Evolutionary conservation across 2,888 invertebrate species (phyloP), one percentile per base, ranked within the genome.

Genomic region (Megaustenia siamemsis): DNA sequence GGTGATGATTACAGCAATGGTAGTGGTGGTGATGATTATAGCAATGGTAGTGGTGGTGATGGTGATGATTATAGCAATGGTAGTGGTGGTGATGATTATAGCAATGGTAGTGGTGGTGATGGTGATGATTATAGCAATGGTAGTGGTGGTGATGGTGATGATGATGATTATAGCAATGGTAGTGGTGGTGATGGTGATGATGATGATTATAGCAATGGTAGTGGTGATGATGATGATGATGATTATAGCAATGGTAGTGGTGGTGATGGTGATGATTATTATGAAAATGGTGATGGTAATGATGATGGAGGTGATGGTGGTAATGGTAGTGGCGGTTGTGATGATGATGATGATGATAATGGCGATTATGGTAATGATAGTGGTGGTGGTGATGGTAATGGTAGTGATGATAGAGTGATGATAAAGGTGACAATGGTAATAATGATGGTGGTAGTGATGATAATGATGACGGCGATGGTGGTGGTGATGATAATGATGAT

Each of bases 221-320:
- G 63, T 60, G 35, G 63, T 78, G 40, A 78, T 78, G 63, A 60
- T 56, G 78, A 60, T 63, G 63, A 35, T 78, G 63, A 63, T 78
- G 78, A 78, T 78, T 60, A 78, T 78, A n/a, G 63, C 63, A 40
- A 78, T 56, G 78, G 63, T 63, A 63, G 49, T 78, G 38, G 28
- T 53, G 77, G 28, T 77, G 53, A 53, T 77, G 56, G 53, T 77
- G 56, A 77, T 77, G 77, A 77, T 77, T 28, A 32, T 78, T 24
- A 78, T 78, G 63, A 60, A 32, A 63, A 35, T 63, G 63, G 38
- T 78, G 63, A 78, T 78, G 78, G 63, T 78, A 63, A 78, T 78
- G 40, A 78, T 78, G 63, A 63, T 56, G 78, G 63, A n/a, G n/a
- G n/a, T n/a, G n/a, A n/a, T n/a, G n/a, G n/a, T n/a, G n/a, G n/a